Evolutionary conservation across 2,888 invertebrate genomes (phyloP).

Genomic region (Synergus japonicus): DNA sequence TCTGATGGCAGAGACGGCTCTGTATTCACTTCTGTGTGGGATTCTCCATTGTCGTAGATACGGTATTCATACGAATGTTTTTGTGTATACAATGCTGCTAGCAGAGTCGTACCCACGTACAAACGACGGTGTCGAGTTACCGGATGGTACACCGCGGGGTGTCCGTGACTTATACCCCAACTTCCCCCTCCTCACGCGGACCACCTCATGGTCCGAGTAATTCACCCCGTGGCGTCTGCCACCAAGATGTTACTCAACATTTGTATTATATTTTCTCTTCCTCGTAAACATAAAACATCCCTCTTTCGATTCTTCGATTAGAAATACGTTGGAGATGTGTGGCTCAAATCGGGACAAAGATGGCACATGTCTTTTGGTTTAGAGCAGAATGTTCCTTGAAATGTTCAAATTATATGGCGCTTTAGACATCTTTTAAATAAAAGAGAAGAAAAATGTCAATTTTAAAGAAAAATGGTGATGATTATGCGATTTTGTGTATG

Average conservation of each 20-base stretch:
- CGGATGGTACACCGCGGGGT: constrained; percentile 77
- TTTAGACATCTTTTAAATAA: background rate
- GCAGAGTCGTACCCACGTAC: constrained; percentile 68
- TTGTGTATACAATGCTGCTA: constrained; percentile 64
- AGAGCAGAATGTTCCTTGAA: too few species aligned
- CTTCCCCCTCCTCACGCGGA: constrained; percentile 60
- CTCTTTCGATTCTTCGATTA: constrained; percentile 40
- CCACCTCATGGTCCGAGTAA: constrained; percentile 45
- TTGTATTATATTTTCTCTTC: constrained; percentile 70
- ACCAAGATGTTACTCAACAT: constrained; percentile 74
- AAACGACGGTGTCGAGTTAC: constrained; percentile 78
- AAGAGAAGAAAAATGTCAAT: background rate
- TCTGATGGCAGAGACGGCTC: constrained; percentile 63
- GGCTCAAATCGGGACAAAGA: background rate
- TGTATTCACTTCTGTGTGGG: constrained; percentile 67
- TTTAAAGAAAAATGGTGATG: background rate
- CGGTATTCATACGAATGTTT: constrained; percentile 75
- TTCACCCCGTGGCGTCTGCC: constrained; percentile 55
- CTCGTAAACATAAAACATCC: constrained; percentile 42
- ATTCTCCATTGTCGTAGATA: constrained; percentile 74
- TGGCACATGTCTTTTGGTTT: background rate
- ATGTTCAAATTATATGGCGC: too few species aligned
- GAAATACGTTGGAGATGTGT: background rate
- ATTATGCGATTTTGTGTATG: background rate
- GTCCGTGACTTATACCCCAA: constrained; percentile 75